phyloP scores from a whole-genome alignment of 2,113 vertebrate species.

The Tylochromis polylepis region DNA sequence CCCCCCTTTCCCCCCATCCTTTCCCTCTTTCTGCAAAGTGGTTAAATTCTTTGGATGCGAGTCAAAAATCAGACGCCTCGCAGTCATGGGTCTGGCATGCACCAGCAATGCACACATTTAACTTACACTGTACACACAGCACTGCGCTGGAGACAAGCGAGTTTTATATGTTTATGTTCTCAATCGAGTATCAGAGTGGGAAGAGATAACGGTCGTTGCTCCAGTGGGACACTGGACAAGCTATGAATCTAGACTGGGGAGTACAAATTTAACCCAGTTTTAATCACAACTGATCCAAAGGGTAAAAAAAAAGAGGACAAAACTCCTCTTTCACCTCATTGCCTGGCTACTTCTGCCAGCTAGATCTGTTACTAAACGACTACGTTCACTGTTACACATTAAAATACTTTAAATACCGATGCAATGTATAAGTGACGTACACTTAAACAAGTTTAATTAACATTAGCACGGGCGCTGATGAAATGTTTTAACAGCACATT shows the following conservation, averaged over 20 bases:
- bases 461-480: not conserved
- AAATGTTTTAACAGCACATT: not conserved
- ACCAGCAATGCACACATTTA: conserved; percentile 7
- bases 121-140: not conserved
- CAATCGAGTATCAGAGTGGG: not conserved
- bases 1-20: not conserved
- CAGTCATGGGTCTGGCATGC: conserved; percentile 61
- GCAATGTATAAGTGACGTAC: not conserved
- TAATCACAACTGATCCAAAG: not conserved
- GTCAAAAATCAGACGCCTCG: conserved; percentile 41
- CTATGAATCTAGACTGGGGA: not conserved
- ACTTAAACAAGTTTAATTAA: not conserved
- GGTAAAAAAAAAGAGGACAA: not conserved
- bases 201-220: conserved; percentile 28
- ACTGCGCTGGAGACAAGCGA: not conserved
- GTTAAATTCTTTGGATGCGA: conserved; percentile 56
- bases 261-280: not conserved
- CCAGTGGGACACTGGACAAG: conserved; percentile 9
- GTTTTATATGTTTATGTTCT: not conserved
- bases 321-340: not conserved
- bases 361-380: not conserved
- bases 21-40: conserved; percentile 12
- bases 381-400: not conserved
- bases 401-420: not conserved
- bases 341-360: not conserved